Base-by-base conservation (phyloP, 2,797 vertebrate species). In the Poecilia wingei region DNA sequence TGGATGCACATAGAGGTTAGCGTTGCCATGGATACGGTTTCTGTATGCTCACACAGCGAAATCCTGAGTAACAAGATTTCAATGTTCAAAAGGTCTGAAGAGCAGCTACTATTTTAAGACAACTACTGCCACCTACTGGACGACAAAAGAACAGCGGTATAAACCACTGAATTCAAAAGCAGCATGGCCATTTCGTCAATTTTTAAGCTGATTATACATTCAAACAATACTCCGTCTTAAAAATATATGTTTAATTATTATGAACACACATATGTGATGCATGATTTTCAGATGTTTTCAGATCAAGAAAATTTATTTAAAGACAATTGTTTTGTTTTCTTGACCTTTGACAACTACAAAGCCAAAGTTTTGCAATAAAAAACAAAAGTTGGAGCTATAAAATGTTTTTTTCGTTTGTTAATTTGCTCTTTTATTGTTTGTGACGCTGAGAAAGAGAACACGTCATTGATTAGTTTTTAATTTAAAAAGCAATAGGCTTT, bases 121-220 rank as follows among this genome's bases (percentile, higher is more conserved):
- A 12, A 81, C 78, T 82, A 74, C 84, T 84, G 86, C 81, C 92
- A 83, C 79, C 91, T 90, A 77, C 80, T 90, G 94, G 83, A 3
- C 0, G 10, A 59, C 1, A 8, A 5, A 2, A n/a, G 31, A 88
- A 86, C 74, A 80, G 16, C 80, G 79, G 4, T 6, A 28, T 41
- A 0, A 1, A 71, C 3, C 18, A 39, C 13, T 64, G 20, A 47
- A 64, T 46, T 5, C 12, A 75, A 46, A 46, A 14, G 43, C 28
- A 6, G 43, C 3, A 25, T 25, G 6, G 72, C 36, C 57, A 39
- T 76, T n/a, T 66, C 4, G 61, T 36, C 61, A 16, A 64, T 4
- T 8, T 68, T 68, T 68, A 14, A 31, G 13, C 9, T n/a, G n/a
- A 16, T 6, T 25, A n/a, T 69, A 43, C 10, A 2, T 43, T 70